Evolutionary conservation across 1,140 invertebrate species (phyloP), one percentile per base, ranked within the genome.

Genomic region (Helicoverpa armigera): DNA sequence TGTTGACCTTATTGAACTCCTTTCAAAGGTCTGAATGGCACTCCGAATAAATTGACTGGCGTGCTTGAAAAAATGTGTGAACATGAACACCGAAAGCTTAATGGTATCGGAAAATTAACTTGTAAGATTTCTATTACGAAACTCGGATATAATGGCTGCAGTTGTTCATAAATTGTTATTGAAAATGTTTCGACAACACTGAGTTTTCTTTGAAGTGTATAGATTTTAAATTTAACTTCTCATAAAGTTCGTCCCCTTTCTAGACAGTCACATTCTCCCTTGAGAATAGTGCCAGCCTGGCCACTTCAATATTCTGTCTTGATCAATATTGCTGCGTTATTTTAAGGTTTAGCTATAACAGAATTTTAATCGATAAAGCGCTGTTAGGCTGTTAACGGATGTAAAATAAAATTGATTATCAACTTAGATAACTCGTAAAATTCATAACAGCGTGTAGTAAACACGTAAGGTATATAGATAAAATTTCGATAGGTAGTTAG

Each of bases 1-100:
- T 23, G n/a, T 16, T 69, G 65, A 69, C 65, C 65, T 69, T 69
- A 69, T 50, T 50, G 16, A 18, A 69, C 43, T 69, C 43, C 65
- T 69, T 50, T 69, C 18, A 69, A 43, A 67, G 63, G 35, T 67
- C 35, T 67, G 63, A 48, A 48, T 67, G 13, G 56, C 23, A 16
- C 16, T 65, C 35, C 31, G 14, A 31, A 63, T 65, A n/a, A 43
- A 48, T 11, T 48, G n/a, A 3, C 10, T 29, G 5, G 23, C 11
- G 23, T 18, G 11, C 11, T 18, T 23, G 12, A 0, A 16, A 43
- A 48, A 16, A 67, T 63, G 3, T 35, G 29, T 11, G 29, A 48
- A 48, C 14, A 4, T 11, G 29, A 48, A 48, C 14, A 4, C 54
- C n/a, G 16, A 58, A 18, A 18, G 16, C 16, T 58, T 56, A 16